A percentile compares a stretch with the other conserved stretches of the same genome.
Conservation (phyloP, 1,140 invertebrate genomes). For the Solen grandis region DNA sequence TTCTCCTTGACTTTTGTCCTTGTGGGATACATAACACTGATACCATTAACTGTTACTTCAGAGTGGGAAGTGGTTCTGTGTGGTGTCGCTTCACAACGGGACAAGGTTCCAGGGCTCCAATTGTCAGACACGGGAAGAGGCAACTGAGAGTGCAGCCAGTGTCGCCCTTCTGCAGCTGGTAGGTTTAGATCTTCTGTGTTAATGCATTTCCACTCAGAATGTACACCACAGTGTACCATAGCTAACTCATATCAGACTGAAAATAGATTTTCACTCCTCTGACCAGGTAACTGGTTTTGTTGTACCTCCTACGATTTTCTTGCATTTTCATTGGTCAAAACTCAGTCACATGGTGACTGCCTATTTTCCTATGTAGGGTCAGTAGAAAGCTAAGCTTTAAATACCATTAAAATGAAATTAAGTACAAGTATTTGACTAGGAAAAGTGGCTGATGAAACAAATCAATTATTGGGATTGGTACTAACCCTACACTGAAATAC, state of each 20-base stretch:
- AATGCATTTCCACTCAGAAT: background rate
- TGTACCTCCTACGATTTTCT: background rate
- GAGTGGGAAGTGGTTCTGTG: conserved; percentile 39
- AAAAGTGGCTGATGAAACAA: too few relatives aligned
- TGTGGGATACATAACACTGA: too few relatives aligned
- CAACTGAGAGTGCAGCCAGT: conserved; percentile 70
- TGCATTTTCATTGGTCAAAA: background rate
- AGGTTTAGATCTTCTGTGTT: conserved; percentile 3
- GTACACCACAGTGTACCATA: background rate
- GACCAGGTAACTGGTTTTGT: background rate
- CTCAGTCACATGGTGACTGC: too few relatives aligned
- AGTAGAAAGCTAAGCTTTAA: too few relatives aligned
- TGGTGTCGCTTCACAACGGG: conserved; percentile 63
- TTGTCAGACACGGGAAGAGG: conserved; percentile 64
- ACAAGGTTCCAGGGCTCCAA: conserved; percentile 68
- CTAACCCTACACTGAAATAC: too few relatives aligned
- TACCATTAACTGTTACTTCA: too few relatives aligned
- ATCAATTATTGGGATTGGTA: too few relatives aligned
- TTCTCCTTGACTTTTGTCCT: too few relatives aligned
- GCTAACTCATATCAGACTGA: background rate
- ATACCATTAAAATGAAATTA: too few relatives aligned
- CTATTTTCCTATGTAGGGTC: too few relatives aligned
- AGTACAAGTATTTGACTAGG: too few relatives aligned
- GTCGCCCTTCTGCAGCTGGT: conserved; percentile 71
- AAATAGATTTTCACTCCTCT: too few relatives aligned